phyloP scores from a whole-genome alignment of 2,888 invertebrate species.

The Tipula unca region DNA sequence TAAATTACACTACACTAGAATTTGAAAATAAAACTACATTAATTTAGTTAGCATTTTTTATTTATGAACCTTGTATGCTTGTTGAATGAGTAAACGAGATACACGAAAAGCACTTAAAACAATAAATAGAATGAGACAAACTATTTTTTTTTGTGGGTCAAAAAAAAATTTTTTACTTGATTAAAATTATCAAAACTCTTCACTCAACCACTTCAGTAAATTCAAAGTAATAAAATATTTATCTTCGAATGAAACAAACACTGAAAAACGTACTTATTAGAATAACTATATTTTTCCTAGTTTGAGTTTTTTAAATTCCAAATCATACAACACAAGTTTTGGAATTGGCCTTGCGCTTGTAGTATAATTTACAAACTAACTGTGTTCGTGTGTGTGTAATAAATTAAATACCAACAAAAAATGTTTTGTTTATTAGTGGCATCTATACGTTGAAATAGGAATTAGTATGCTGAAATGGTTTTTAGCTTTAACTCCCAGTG shows the following conservation, averaged over 20 bases:
- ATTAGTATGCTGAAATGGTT: not conserved
- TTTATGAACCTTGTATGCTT: not conserved
- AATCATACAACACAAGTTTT: not conserved
- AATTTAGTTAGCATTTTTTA: not conserved
- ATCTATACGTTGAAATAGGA: not conserved
- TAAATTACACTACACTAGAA: not conserved
- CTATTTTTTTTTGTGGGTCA: constrained; percentile 14
- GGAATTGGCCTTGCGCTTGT: constrained; percentile 19
- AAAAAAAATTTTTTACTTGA: not conserved
- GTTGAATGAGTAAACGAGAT: not conserved
- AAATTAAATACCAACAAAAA: not conserved
- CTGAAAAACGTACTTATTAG: not conserved
- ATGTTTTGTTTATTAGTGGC: not conserved
- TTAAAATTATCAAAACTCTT: not conserved
- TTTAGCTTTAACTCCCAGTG: too few relatives aligned
- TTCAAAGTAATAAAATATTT: not conserved
- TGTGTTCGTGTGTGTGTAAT: not conserved
- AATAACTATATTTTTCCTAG: not conserved
- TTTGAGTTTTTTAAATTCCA: not conserved
- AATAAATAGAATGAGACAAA: not conserved
- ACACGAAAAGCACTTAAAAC: not conserved
- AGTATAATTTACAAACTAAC: not conserved
- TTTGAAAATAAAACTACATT: not conserved
- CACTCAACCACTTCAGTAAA: not conserved
- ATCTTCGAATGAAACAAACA: not conserved